Evolutionary conservation across 2,113 vertebrate genomes (phyloP).

Genomic region (Gallinago undulata): DNA sequence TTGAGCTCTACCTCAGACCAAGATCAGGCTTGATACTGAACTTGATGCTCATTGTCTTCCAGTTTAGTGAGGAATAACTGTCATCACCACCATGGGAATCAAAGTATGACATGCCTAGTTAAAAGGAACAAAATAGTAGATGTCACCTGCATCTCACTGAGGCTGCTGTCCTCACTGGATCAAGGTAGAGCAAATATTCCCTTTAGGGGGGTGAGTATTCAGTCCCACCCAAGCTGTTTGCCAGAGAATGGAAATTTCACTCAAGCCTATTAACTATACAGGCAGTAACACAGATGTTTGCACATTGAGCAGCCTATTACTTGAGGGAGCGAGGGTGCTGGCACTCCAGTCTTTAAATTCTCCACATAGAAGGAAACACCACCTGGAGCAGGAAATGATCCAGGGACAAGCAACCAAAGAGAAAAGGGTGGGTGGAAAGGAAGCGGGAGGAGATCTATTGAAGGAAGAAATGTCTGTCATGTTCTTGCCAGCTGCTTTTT

Average conservation of each 20-base stretch:
- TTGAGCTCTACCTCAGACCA: background rate
- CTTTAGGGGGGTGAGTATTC: background rate
- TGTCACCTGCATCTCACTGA: background rate
- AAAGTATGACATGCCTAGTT: background rate
- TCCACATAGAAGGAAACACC: background rate
- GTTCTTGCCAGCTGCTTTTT: conserved; percentile 31
- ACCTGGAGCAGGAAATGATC: conserved; percentile 42
- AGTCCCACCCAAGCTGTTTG: background rate
- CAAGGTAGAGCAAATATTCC: background rate
- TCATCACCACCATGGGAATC: background rate
- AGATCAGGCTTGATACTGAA: background rate
- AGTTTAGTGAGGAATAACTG: background rate
- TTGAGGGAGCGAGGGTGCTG: conserved; percentile 5
- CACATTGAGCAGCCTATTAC: background rate
- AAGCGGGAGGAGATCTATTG: background rate
- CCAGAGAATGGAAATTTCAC: background rate
- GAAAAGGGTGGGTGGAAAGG: background rate
- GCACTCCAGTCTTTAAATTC: background rate
- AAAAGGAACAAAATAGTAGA: background rate
- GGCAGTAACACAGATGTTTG: conserved; percentile 28
- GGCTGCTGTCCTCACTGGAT: background rate
- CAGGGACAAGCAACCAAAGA: conserved; percentile 37
- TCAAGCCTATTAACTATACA: background rate
- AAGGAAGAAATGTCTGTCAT: conserved; percentile 40
- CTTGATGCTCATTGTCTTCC: background rate